Evolutionary conservation across 2,113 vertebrate genomes (phyloP).

Genomic region (Leucoraja erinaceus): DNA sequence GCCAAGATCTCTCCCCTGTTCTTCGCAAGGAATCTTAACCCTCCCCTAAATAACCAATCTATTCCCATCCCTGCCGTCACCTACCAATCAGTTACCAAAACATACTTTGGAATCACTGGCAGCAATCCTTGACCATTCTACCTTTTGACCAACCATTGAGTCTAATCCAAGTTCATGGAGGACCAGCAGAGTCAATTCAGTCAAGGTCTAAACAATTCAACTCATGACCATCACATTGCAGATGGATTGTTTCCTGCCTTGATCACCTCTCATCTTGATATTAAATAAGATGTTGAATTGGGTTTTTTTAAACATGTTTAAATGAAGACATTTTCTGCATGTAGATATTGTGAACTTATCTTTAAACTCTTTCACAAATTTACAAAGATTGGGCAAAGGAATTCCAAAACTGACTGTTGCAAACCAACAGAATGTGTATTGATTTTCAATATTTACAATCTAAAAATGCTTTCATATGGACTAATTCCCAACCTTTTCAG

Average conservation of each 20-base stretch:
- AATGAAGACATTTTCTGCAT: neutral
- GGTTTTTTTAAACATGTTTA: neutral
- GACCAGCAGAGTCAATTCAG: neutral
- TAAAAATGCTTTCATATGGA: neutral
- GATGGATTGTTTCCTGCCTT: neutral
- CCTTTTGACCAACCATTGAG: neutral
- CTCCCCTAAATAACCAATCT: neutral
- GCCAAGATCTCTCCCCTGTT: neutral
- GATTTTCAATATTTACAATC: neutral
- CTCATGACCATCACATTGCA: neutral
- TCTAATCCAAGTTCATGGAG: neutral
- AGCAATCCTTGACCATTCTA: neutral
- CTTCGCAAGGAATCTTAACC: neutral
- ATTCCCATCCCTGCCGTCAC: neutral
- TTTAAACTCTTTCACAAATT: neutral
- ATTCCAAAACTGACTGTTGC: neutral
- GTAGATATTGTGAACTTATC: neutral
- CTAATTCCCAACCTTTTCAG: neutral
- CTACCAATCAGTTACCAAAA: neutral
- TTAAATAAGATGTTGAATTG: neutral
- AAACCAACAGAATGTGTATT: neutral
- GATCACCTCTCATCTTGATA: too few relatives aligned
- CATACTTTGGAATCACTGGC: neutral
- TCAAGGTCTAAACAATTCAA: neutral
- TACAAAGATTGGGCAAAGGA: neutral